phyloP scores from a whole-genome alignment of 2,797 vertebrate genomes.

The Sebastes goodei region DNA sequence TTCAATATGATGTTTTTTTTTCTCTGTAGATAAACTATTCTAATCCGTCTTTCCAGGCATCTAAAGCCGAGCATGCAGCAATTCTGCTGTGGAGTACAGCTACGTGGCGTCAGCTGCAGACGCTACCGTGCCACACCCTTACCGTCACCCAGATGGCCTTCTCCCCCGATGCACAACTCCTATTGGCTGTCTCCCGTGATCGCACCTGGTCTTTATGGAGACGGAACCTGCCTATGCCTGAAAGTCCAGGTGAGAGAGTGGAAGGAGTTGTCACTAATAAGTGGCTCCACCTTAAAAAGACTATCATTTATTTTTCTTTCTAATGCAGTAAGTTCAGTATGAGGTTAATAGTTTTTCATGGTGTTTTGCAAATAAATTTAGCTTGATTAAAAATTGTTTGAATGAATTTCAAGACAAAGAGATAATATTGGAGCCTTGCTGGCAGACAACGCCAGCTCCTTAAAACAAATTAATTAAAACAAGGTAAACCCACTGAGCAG shows the following conservation, averaged over 20 bases:
- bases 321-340: not conserved
- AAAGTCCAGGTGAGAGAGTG: constrained; percentile 81
- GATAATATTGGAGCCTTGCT: constrained; percentile 15
- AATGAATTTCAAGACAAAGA: constrained; percentile 38
- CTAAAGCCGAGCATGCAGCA: constrained; percentile 92
- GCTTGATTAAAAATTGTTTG: constrained; percentile 53
- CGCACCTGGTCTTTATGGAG: constrained; percentile 97
- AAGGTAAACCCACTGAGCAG: constrained; percentile 51
- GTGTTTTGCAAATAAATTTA: constrained; percentile 10
- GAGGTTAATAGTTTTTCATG: constrained; percentile 1
- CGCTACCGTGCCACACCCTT: constrained; percentile 89
- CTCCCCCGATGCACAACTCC: constrained; percentile 88
- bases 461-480: constrained; percentile 58
- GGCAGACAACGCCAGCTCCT: constrained; percentile 27
- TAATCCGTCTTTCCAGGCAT: constrained; percentile 82
- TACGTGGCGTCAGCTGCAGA: constrained; percentile 92
- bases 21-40: not conserved
- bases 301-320: not conserved
- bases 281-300: not conserved
- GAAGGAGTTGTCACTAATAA: not conserved
- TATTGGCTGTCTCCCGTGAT: constrained; percentile 94
- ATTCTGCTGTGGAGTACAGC: constrained; percentile 92
- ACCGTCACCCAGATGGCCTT: constrained; percentile 97
- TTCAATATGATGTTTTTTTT: not conserved
- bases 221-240: constrained; percentile 65